phyloP scores from a whole-genome alignment of 2,888 invertebrate genomes.

The Xylophagus ater region DNA sequence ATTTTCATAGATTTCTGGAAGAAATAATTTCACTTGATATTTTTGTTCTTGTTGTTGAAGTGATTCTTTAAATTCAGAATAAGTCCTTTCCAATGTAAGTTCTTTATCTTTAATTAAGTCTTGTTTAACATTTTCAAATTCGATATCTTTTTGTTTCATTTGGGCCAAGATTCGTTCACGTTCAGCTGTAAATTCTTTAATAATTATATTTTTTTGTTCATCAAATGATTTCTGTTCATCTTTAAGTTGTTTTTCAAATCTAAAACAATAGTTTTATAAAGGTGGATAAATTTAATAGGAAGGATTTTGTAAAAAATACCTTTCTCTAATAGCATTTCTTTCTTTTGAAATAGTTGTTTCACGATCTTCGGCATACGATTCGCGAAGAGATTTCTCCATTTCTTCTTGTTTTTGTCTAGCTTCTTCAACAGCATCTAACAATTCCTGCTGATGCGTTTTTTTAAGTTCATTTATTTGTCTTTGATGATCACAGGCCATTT shows the following conservation, averaged over 20 bases:
- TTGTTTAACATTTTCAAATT: slow-evolving; percentile 33
- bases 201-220: slow-evolving; percentile 43
- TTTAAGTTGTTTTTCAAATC: slow-evolving; percentile 45
- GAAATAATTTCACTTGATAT: slow-evolving; percentile 27
- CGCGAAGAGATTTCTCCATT: slow-evolving; percentile 47
- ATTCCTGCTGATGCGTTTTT: slow-evolving; percentile 48
- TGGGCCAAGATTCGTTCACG: slow-evolving; percentile 38
- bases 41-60: slow-evolving; percentile 40
- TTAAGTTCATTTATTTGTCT: slow-evolving; percentile 47
- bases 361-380: slow-evolving; percentile 50
- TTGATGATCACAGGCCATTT: slow-evolving; percentile 62
- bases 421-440: slow-evolving; percentile 58
- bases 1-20: neutral
- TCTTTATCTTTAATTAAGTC: slow-evolving; percentile 40
- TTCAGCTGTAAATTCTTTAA: slow-evolving; percentile 41
- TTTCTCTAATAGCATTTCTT: slow-evolving; percentile 46
- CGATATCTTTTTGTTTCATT: slow-evolving; percentile 40
- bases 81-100: slow-evolving; percentile 39
- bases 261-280: slow-evolving; percentile 17
- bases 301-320: slow-evolving; percentile 36
- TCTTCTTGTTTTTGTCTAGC: slow-evolving; percentile 51
- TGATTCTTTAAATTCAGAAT: slow-evolving; percentile 43
- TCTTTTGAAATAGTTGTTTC: slow-evolving; percentile 52
- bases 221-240: slow-evolving; percentile 46
- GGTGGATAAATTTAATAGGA: neutral